Evolutionary conservation across 2,888 invertebrate genomes (phyloP), one percentile per base, ranked within the genome.

Genomic region (Corythucha ciliata): DNA sequence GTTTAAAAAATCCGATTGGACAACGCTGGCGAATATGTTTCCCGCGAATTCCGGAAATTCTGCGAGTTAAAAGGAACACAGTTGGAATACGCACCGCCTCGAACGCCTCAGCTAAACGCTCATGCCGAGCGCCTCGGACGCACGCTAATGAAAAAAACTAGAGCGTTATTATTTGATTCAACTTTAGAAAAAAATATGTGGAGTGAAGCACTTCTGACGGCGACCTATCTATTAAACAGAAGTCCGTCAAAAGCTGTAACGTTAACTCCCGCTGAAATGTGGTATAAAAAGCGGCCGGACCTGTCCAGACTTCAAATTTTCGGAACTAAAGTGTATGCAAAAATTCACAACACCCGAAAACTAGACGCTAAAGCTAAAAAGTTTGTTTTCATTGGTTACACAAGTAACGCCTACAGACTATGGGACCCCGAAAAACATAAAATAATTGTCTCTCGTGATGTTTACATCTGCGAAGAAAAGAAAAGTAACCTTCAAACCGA

Each of bases 261-360:
- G 25, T 36, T 12, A 14, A 64, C 65, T 4, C 64, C 64, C 6
- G 46, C 34, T 37, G 64, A 66, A 58, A 48, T 52, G 21, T 65
- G 64, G 64, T 55, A 49, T 7, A 53, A 33, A 32, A 27, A 7
- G 8, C 29, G 33, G 20, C 45, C 42, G 5, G 42, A 42, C 26
- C 14, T 42, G n/a, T 58, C 57, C 26, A 56, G 56, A 34, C 24
- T 66, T 25, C 56, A 60, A 58, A 51, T 63, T 4, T 66, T 66
- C 60, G 64, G 64, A n/a, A 52, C 55, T 41, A 41, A 41, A 49
- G 62, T 60, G 6, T 59, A 62, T 57, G 58, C 58, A 12, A 62
- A 65, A 57, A 42, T 56, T 5, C 34, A 63, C 7, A 47, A 59
- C 10, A 10, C 58, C 14, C 59, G 58, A 53, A 65, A 65, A 55